phyloP scores from a whole-genome alignment of 1,140 invertebrate genomes.

The Caenorhabditis briggsae region DNA sequence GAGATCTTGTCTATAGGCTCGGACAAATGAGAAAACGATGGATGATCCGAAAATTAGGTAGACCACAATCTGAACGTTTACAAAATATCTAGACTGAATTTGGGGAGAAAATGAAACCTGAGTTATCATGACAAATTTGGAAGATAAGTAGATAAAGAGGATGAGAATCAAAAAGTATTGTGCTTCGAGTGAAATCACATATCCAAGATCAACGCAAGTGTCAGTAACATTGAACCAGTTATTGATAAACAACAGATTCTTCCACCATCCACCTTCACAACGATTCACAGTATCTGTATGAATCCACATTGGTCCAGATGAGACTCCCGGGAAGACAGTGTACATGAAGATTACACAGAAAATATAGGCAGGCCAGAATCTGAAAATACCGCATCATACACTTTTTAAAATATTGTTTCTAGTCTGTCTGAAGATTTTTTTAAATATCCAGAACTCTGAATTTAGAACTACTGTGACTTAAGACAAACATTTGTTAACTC shows the following conservation, averaged over 20 bases:
- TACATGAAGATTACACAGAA: slow-evolving; percentile 61
- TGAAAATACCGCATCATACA: background rate
- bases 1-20: slow-evolving; percentile 45
- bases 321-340: slow-evolving; percentile 58
- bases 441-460: too few relatives aligned
- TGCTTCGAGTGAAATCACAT: slow-evolving; percentile 64
- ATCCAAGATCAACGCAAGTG: slow-evolving; percentile 66
- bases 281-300: slow-evolving; percentile 62
- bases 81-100: background rate
- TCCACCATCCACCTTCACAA: slow-evolving; percentile 63
- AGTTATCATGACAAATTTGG: slow-evolving; percentile 10
- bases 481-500: too few relatives aligned
- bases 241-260: slow-evolving; percentile 68
- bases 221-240: slow-evolving; percentile 62
- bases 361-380: slow-evolving; percentile 65
- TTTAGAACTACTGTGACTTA: too few relatives aligned
- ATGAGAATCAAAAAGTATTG: slow-evolving; percentile 65
- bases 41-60: slow-evolving; percentile 16
- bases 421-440: too few relatives aligned
- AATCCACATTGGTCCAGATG: slow-evolving; percentile 68
- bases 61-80: slow-evolving; percentile 47
- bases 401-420: too few relatives aligned
- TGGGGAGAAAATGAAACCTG: background rate
- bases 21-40: slow-evolving; percentile 53
- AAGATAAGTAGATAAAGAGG: slow-evolving; percentile 57